phyloP scores from a whole-genome alignment of 2,113 vertebrate species.

The Mus spicilegus region DNA sequence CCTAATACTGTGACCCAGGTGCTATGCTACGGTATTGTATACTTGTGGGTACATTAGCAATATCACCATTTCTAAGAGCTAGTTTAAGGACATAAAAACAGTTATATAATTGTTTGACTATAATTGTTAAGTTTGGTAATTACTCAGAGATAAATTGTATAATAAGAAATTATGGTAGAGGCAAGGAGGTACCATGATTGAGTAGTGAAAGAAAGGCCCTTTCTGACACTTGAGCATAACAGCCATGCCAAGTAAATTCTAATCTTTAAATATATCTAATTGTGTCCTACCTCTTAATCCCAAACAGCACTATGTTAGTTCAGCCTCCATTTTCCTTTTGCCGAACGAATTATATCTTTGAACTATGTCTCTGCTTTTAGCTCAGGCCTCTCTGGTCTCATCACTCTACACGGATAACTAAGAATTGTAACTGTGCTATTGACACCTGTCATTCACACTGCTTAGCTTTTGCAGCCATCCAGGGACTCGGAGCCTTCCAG shows the following conservation, averaged over 20 bases:
- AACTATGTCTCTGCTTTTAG: not conserved
- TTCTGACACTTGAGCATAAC: not conserved
- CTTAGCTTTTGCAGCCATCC: not conserved
- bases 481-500: not conserved
- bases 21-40: not conserved
- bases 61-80: not conserved
- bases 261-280: conserved; percentile 16
- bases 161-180: not conserved
- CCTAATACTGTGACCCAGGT: not conserved
- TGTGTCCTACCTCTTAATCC: conserved; percentile 6
- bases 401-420: not conserved
- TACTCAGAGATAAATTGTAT: not conserved
- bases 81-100: conserved; percentile 33
- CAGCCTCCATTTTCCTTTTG: conserved; percentile 29
- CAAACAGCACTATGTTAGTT: not conserved
- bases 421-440: not conserved
- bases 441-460: not conserved
- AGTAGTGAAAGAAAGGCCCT: not conserved
- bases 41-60: not conserved
- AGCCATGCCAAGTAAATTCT: not conserved
- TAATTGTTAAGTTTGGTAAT: conserved; percentile 45
- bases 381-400: not conserved
- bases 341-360: not conserved
- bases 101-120: conserved; percentile 28
- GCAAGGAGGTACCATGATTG: not conserved